Percentiles rank a stretch among this genome's conserved stretches.
These are phyloP conservation scores for Cetoscarus ocellatus DNA, from an alignment of 2,797 vertebrate genomes.

Conservation along the genomic window DNA sequence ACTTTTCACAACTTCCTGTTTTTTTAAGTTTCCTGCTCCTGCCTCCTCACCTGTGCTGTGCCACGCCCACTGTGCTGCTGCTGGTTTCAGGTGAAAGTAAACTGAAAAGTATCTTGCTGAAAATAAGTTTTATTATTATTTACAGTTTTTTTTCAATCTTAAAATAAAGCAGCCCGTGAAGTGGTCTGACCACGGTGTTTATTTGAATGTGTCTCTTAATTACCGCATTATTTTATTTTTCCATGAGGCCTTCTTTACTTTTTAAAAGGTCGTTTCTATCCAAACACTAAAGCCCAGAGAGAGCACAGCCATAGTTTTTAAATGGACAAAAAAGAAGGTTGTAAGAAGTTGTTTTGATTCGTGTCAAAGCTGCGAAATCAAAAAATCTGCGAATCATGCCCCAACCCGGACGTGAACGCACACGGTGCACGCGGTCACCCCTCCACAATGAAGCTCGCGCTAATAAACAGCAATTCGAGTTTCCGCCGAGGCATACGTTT, in stretches of 20 bases:
- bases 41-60: slow-evolving; percentile 53
- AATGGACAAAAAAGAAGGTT: not conserved
- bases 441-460: not conserved
- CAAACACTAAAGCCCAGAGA: not conserved
- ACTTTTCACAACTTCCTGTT: slow-evolving; percentile 42
- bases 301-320: not conserved
- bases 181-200: no score
- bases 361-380: slow-evolving; percentile 22
- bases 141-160: not conserved
- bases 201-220: no score
- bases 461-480: not conserved
- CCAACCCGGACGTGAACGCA: slow-evolving; percentile 58
- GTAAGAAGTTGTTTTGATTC: not conserved
- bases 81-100: not conserved
- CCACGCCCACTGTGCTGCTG: slow-evolving; percentile 62
- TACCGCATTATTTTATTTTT: not conserved
- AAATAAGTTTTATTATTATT: not conserved
- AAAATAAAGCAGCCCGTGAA: no score
- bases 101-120: not conserved
- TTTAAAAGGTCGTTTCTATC: not conserved
- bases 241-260: not conserved
- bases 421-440: slow-evolving; percentile 51
- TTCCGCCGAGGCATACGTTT: slow-evolving; percentile 23
- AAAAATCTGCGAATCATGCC: slow-evolving; percentile 52
- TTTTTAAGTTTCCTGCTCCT: slow-evolving; percentile 18